phyloP scores from a whole-genome alignment of 2,797 vertebrate species.

The Ciconia nigra region DNA sequence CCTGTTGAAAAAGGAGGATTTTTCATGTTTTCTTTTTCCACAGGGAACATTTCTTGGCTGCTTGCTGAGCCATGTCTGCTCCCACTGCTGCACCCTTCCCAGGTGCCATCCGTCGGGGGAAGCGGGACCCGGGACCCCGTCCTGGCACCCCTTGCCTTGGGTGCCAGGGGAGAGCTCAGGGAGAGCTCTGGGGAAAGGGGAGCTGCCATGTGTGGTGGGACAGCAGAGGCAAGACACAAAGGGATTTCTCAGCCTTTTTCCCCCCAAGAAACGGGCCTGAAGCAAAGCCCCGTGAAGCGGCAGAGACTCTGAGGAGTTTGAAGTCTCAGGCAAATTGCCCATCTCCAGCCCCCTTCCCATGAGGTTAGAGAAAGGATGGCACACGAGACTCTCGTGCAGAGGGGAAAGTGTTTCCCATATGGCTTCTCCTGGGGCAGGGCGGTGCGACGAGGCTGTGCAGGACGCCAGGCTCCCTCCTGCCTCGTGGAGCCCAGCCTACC shows the following conservation, averaged over 20 bases:
- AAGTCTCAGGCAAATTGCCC: neutral
- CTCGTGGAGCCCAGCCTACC: fast-evolving
- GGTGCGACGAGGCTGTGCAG: neutral
- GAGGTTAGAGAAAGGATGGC: neutral
- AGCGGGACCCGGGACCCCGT: neutral
- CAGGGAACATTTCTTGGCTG: neutral
- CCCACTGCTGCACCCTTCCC: neutral
- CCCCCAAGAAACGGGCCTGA: neutral
- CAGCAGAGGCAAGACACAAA: neutral
- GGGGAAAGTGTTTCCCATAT: fast-evolving
- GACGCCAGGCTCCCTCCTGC: neutral
- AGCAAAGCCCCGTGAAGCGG: neutral
- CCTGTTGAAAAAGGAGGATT: neutral
- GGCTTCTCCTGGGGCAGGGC: neutral
- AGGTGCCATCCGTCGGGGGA: fast-evolving
- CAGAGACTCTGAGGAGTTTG: neutral
- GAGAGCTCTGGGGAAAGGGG: neutral
- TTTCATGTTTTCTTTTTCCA: neutral
- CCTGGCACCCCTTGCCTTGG: neutral
- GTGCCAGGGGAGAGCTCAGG: neutral
- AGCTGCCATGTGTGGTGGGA: fast-evolving
- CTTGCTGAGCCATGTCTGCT: neutral
- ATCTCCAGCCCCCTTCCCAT: fast-evolving
- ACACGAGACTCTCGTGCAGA: fast-evolving
- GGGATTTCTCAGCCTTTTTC: neutral